A percentile compares a stretch with the other conserved stretches of the same genome.
phyloP scores from a whole-genome alignment of 2,888 invertebrate genomes.

The Ophion obscuratus region DNA sequence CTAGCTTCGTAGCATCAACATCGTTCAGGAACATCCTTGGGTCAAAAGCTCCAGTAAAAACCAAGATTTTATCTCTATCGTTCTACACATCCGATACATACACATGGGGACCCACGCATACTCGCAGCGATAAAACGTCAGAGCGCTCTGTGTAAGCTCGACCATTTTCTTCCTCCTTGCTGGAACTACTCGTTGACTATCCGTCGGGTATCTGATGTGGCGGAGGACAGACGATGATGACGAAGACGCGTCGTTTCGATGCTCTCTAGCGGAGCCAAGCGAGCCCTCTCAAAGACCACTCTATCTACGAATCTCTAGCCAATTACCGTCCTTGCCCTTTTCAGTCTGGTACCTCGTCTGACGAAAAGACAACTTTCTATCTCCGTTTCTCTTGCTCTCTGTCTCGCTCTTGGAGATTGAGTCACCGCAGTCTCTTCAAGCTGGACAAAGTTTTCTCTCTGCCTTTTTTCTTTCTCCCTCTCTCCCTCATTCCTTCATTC shows the following conservation, averaged over 20 bases:
- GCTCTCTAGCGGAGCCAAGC: slow-evolving; percentile 19
- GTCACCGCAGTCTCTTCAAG: slow-evolving; percentile 38
- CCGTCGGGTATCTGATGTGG: slow-evolving; percentile 23
- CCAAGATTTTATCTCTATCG: slow-evolving; percentile 57
- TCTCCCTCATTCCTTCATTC: background rate
- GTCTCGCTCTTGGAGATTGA: slow-evolving; percentile 35
- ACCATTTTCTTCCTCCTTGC: slow-evolving; percentile 17
- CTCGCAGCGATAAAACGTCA: slow-evolving; percentile 37
- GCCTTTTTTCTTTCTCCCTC: background rate
- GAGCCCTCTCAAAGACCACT: slow-evolving; percentile 70
- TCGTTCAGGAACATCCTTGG: slow-evolving; percentile 30
- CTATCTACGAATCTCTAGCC: slow-evolving; percentile 70
- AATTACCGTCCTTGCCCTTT: slow-evolving; percentile 72
- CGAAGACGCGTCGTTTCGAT: slow-evolving; percentile 48
- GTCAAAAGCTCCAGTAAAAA: slow-evolving; percentile 50
- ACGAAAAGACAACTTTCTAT: slow-evolving; percentile 11
- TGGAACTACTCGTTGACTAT: slow-evolving; percentile 26
- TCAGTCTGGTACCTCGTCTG: slow-evolving; percentile 54
- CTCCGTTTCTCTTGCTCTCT: background rate
- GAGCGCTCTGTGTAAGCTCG: slow-evolving; percentile 9
- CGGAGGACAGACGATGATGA: slow-evolving; percentile 49
- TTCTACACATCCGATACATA: slow-evolving; percentile 1
- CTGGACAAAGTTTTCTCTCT: slow-evolving; percentile 14
- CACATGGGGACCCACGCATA: background rate
- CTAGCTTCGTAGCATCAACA: slow-evolving; percentile 8